Base-by-base conservation (phyloP, 1,140 invertebrate species). In the Drosophila carrolli region DNA sequence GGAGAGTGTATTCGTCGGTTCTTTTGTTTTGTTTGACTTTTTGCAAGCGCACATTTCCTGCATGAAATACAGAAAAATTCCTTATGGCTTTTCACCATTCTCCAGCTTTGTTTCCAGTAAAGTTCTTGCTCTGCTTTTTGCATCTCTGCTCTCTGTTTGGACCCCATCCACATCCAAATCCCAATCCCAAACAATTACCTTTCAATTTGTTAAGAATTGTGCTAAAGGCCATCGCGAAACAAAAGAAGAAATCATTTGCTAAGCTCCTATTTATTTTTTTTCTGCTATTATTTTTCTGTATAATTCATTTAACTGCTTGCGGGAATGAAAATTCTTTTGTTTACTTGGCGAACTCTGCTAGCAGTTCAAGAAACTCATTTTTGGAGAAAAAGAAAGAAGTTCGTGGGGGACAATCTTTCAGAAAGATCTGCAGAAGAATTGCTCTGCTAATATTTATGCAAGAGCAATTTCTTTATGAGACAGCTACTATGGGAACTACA, bases 141-240 rank as follows among this genome's bases (percentile, higher is more conserved):
- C 50, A 56, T 41, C 48, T 27, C 32, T 41, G 7, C 40, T 29
- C 27, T 32, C 4, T 50, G 47, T 14, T 14, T 46, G 40, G 19
- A 10, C 53, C 38, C 48, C 38, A 44, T 46, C 37, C 11, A 10
- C 41, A 51, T 41, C 40, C 16, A 29, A 51, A 62, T 66, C 53
- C n/a, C 35, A 63, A 79, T 61, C 63, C 63, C 57, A 75, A 67
- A 77, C 57, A 77, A 73, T 81, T 85, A 85, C 82, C 82, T 81
- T 85, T 85, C 82, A 85, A 86, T 85, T 85, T 86, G 81, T 62
- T 66, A 78, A 48, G 74, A 75, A 75, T 54, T 67, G 72, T 72
- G 72, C 72, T 50, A 75, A 66, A 75, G 54, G 72, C 53, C 70
- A 65, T 55, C 50, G n/a, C 38, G 35, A 53, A 37, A 35, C 43